Evolutionary conservation across 2,113 vertebrate species (phyloP), one percentile per base, ranked within the genome.

Genomic region (Malurus cyaneus): DNA sequence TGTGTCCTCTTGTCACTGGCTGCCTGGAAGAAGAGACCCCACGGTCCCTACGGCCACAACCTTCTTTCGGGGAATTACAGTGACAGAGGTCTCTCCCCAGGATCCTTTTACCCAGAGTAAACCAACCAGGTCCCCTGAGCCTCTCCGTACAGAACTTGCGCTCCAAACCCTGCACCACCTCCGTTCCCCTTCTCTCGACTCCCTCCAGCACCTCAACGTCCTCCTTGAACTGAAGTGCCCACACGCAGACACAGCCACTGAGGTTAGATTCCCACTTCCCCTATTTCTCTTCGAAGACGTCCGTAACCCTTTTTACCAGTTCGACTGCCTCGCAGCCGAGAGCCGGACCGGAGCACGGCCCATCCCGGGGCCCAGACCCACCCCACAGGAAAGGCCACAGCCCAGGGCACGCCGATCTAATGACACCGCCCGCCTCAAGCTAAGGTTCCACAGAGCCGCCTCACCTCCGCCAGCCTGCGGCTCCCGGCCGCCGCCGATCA

Each of bases 401-500:
- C 25, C 6, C n/a, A 21, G 20, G 0, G 57, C 8, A 34, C 15
- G 13, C 20, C 24, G 19, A 20, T 29, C 29, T 23, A 29, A n/a
- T 0, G 14, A 34, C 9, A 29, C 13, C 21, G 19, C 12, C 34
- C 10, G 5, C 17, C 25, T 7, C 41, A 14, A 41, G 41, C 34
- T 11, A 19, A 24, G 39, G 28, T n/a, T 24, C n/a, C 18, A 6
- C 24, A 41, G 18, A 61, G 64, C 25, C 21, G 17, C 16, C 49
- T 97, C 94, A 99, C 99, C 98, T 99, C 99, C 10, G 97, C 97
- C 46, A 98, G 96, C 97, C 91, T 98, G 99, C 41, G 98, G 97
- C 65, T 99, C 99, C 17, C 99, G 98, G 86, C 98, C 98, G 66
- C 98, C 98, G 12, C 99, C 99, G 24, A 99, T 98, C 71, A 99